Base-by-base conservation (phyloP, 2,888 invertebrate species). In the Caenorhabditis sp. region DNA sequence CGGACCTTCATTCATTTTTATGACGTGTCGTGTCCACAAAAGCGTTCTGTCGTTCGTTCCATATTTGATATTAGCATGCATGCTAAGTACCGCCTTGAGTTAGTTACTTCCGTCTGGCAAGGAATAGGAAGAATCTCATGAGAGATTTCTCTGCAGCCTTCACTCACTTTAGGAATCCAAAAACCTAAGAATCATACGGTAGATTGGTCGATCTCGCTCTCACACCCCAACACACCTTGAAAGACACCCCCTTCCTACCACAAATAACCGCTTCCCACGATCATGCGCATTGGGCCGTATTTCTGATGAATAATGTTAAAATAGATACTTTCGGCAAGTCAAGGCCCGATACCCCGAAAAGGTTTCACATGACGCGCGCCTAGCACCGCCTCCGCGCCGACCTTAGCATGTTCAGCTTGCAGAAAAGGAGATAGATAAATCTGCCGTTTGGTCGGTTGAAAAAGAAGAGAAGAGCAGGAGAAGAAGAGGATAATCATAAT, bases 311-410 rank as follows among this genome's bases (percentile, higher is more conserved):
- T 74, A 74, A 76, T 61, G 60, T 58, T 67, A 67, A 67, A 76
- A 76, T 76, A 76, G 76, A 76, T 67, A 76, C 40, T 67, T 76
- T 60, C n/a, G n/a, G n/a, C n/a, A n/a, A n/a, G n/a, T n/a, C n/a
- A n/a, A n/a, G n/a, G n/a, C n/a, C n/a, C n/a, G n/a, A n/a, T n/a
- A n/a, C n/a, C n/a, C 32, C 32, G 53, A 40, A 72, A 70, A 53
- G 60, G 67, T 76, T 76, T 76, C 76, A 76, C 76, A 76, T 76
- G 67, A 76, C 76, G 61, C 37, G 40, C 5, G 64, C 58, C 37
- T 47, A 60, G 58, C 56, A 56, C 65, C 35, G 65, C 58, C 56
- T 51, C 35, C 58, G n/a, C n/a, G n/a, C n/a, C n/a, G n/a, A n/a
- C n/a, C n/a, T n/a, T n/a, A 9, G 8, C 35, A 5, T 47, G 65